A percentile compares a stretch with the other conserved stretches of the same genome.
These are phyloP conservation scores for Pollenia labialis DNA, from an alignment of 2,888 invertebrate genomes.

Conservation along the genomic window DNA sequence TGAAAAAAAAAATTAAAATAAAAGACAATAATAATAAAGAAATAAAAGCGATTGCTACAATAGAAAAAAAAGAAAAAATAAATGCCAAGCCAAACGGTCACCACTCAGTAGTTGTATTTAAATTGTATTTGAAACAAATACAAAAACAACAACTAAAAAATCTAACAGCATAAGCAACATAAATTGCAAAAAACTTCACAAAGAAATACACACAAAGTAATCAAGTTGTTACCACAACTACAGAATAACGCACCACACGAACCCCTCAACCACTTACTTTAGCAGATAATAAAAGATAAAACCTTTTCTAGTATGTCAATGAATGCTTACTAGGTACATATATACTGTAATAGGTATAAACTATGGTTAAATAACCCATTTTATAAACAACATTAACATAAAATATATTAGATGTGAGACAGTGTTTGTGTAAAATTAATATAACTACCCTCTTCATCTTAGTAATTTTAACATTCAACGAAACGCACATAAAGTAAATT, in stretches of 20 bases:
- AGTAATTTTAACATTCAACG: too few species aligned
- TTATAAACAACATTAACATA: neutral
- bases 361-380: too few species aligned
- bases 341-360: too few species aligned
- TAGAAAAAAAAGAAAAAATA: neutral
- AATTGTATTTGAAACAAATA: slow-evolving; percentile 10
- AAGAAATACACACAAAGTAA: slow-evolving; percentile 12
- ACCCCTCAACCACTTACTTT: neutral
- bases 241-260: neutral
- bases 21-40: neutral
- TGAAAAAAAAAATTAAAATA: neutral
- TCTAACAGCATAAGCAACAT: slow-evolving; percentile 10
- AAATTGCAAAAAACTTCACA: slow-evolving; percentile 17
- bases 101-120: slow-evolving; percentile 36
- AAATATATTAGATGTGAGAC: neutral
- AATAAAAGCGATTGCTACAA: slow-evolving; percentile 15
- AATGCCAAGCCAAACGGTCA: slow-evolving; percentile 29
- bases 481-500: neutral
- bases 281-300: neutral
- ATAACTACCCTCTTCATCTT: neutral
- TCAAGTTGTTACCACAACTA: neutral
- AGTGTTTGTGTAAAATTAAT: neutral
- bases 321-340: neutral
- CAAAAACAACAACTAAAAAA: neutral
- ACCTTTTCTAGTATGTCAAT: neutral